Conservation (phyloP, 2,797 vertebrate genomes). For the Pseudochirops corinnae region DNA sequence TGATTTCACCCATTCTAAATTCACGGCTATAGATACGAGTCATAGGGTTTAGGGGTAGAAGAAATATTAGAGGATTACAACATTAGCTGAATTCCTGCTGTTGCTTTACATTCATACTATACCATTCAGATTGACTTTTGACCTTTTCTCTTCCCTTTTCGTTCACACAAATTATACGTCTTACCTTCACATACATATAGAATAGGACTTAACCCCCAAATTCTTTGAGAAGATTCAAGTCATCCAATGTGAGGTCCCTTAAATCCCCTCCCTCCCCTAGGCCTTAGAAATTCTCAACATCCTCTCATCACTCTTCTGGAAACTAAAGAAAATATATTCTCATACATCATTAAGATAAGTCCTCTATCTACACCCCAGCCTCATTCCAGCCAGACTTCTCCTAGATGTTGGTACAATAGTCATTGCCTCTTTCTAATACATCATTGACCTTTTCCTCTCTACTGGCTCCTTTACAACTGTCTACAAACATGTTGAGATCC, state of each 20-base stretch:
- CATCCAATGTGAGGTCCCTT: background rate
- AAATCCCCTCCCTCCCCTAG: background rate
- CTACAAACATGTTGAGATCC: background rate
- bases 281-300: background rate
- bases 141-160: background rate
- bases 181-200: background rate
- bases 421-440: background rate
- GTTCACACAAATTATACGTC: background rate
- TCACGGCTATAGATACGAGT: background rate
- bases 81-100: background rate
- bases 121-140: background rate
- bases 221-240: background rate
- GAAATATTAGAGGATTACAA: background rate
- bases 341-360: background rate
- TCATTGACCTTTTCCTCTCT: background rate
- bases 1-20: background rate
- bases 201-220: background rate
- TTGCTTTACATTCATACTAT: background rate
- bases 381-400: background rate
- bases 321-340: background rate
- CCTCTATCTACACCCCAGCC: background rate
- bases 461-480: background rate
- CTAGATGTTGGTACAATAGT: background rate
- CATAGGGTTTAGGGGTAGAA: background rate
- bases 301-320: background rate